Conservation (phyloP, 2,797 vertebrate genomes). For the Platyrinchus mystaceus region DNA sequence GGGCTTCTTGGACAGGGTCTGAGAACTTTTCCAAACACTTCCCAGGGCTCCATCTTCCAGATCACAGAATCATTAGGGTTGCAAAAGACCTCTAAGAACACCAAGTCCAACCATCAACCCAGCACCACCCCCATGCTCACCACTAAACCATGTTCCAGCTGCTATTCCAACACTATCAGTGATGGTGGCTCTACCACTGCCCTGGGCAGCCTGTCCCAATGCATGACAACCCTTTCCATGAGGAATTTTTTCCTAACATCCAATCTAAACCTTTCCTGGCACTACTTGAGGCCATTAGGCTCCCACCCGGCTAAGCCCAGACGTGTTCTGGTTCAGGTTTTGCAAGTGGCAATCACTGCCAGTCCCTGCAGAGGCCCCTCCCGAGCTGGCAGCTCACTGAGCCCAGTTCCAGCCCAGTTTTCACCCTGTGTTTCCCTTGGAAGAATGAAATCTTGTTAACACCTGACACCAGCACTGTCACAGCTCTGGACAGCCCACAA, state of each 20-base stretch:
- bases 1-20: background rate
- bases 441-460: accelerated
- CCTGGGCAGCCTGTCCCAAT: background rate
- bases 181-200: background rate
- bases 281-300: background rate
- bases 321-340: background rate
- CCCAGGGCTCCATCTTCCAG: background rate
- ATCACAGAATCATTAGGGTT: no score
- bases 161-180: background rate
- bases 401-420: background rate
- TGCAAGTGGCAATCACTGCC: accelerated
- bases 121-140: background rate
- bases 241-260: background rate
- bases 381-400: background rate
- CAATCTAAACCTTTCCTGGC: background rate
- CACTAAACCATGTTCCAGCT: accelerated
- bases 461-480: accelerated
- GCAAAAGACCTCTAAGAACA: background rate
- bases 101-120: background rate
- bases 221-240: background rate
- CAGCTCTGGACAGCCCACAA: background rate
- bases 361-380: background rate
- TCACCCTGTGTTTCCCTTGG: background rate
- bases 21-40: background rate
- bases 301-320: background rate